phyloP scores from a whole-genome alignment of 2,888 invertebrate species.

The Beris chalybata region DNA sequence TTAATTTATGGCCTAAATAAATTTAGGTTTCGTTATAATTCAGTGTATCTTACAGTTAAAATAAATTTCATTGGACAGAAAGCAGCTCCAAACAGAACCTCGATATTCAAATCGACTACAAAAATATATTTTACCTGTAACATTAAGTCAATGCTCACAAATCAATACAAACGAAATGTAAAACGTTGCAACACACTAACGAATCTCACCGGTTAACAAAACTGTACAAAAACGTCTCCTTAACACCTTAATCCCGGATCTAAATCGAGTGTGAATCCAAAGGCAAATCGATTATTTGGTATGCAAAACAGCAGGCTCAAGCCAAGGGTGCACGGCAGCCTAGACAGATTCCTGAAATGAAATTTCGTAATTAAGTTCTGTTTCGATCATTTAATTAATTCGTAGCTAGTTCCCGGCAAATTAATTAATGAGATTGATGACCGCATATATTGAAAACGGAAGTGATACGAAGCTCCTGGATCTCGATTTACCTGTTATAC shows the following conservation, averaged over 20 bases:
- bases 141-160: no score
- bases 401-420: not conserved
- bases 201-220: no score
- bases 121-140: no score
- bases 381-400: not conserved
- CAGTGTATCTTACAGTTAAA: no score
- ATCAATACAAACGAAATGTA: no score
- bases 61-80: no score
- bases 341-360: slow-evolving; percentile 44
- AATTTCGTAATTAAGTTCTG: slow-evolving; percentile 12
- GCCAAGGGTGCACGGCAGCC: slow-evolving; percentile 49
- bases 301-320: slow-evolving; percentile 51
- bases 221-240: no score
- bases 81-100: no score
- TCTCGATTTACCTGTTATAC: slow-evolving; percentile 48
- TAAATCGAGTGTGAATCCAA: slow-evolving; percentile 51
- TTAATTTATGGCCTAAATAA: no score
- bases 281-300: slow-evolving; percentile 51
- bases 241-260: slow-evolving; percentile 47
- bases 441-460: not conserved
- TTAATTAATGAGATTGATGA: slow-evolving; percentile 1
- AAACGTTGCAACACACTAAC: slow-evolving; percentile 3
- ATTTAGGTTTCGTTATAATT: no score
- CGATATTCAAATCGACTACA: no score
- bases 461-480: not conserved